Evolutionary conservation across 2,888 invertebrate species (phyloP).

Genomic region (Sarcophaga caerulescens): DNA sequence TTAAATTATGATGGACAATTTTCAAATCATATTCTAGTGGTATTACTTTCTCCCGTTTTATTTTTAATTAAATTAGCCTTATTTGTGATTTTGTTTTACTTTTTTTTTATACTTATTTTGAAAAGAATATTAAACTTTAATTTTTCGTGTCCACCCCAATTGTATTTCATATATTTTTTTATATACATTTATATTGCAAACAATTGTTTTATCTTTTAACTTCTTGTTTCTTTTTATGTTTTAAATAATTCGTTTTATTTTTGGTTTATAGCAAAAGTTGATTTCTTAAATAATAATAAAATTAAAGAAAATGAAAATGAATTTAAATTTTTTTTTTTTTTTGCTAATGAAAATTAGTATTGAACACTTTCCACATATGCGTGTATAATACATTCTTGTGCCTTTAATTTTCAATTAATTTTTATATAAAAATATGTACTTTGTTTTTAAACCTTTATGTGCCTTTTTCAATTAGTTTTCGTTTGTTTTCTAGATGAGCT

Average conservation of each 20-base stretch:
- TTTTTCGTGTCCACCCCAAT: conserved; percentile 3
- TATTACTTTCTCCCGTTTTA: conserved; percentile 31
- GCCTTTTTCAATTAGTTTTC: conserved; percentile 19
- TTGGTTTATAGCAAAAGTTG: conserved; percentile 9
- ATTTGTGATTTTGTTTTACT: conserved; percentile 49
- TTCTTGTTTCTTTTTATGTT: conserved; percentile 2
- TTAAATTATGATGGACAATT: no score
- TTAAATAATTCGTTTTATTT: conserved; percentile 4
- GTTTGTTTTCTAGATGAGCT: not conserved
- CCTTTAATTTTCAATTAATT: not conserved
- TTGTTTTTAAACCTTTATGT: conserved; percentile 25
- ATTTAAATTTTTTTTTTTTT: not conserved
- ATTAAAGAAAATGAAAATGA: conserved; percentile 30
- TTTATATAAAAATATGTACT: not conserved
- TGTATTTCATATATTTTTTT: not conserved
- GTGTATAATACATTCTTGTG: conserved; percentile 4
- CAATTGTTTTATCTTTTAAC: not conserved
- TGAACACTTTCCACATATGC: conserved; percentile 30
- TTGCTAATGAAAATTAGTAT: conserved; percentile 10
- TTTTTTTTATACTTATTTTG: conserved; percentile 24
- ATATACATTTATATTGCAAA: conserved; percentile 13
- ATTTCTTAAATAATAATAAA: not conserved
- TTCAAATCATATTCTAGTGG: not conserved
- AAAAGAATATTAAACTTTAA: conserved; percentile 9
- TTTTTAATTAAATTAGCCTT: conserved; percentile 36